phyloP scores from a whole-genome alignment of 2,888 invertebrate species.

The Tetheella fluctuosa region DNA sequence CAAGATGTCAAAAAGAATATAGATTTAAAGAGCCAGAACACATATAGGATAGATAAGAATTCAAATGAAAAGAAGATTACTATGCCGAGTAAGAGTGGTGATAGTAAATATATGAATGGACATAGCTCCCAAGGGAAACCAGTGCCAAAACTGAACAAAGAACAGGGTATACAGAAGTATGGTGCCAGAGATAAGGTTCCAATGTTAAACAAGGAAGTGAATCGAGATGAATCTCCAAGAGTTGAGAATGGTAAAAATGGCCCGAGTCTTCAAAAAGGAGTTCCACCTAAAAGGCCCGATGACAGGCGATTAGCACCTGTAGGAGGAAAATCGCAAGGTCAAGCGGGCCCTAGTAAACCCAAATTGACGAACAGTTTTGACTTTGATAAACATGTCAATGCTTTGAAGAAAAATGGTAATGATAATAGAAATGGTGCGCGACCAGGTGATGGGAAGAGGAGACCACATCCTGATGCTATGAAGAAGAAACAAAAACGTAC shows the following conservation, averaged over 20 bases:
- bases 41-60: constrained; percentile 80
- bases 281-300: constrained; percentile 52
- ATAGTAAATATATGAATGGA: constrained; percentile 60
- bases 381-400: constrained; percentile 75
- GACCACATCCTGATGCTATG: constrained; percentile 55
- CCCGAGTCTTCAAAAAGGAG: constrained; percentile 44
- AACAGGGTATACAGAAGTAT: constrained; percentile 45
- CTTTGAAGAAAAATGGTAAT: constrained; percentile 51
- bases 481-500: constrained; percentile 65
- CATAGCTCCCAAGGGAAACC: constrained; percentile 60
- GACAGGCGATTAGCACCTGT: constrained; percentile 45
- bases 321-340: constrained; percentile 43
- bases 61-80: constrained; percentile 61
- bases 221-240: constrained; percentile 45
- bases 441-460: constrained; percentile 73
- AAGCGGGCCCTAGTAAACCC: constrained; percentile 61
- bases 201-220: constrained; percentile 37
- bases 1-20: constrained; percentile 69
- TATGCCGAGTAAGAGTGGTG: constrained; percentile 50
- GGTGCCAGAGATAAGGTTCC: constrained; percentile 52
- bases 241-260: constrained; percentile 51
- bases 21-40: constrained; percentile 77
- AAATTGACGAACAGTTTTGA: constrained; percentile 65
- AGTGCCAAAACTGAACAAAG: constrained; percentile 60
- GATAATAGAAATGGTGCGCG: constrained; percentile 35